These are phyloP conservation scores for Encarsia formosa DNA, from an alignment of 2,888 invertebrate species.

Conservation along the genomic window DNA sequence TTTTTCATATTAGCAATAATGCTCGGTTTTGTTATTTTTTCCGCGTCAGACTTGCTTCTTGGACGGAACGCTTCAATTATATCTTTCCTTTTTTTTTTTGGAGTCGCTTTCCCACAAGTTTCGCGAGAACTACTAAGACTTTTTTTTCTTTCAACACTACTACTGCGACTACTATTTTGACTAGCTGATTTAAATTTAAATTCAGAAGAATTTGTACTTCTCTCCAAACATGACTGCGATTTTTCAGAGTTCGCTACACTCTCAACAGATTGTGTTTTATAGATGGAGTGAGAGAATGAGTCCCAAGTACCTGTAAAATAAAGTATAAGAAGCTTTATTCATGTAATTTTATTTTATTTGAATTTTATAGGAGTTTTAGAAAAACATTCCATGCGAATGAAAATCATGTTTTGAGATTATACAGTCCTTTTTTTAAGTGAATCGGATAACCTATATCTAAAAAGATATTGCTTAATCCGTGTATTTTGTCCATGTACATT, in stretches of 20 bases:
- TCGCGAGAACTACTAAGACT: too few relatives aligned
- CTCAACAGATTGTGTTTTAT: conserved; percentile 36
- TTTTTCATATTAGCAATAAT: conserved; percentile 84
- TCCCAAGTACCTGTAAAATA: conserved; percentile 50
- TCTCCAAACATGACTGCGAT: too few relatives aligned
- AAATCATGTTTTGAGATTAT: too few relatives aligned
- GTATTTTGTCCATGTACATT: too few relatives aligned
- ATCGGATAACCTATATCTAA: too few relatives aligned
- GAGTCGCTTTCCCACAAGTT: too few relatives aligned
- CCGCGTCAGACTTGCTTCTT: conserved; percentile 72
- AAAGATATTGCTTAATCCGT: too few relatives aligned
- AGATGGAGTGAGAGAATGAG: conserved; percentile 43
- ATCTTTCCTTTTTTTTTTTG: conserved; percentile 55
- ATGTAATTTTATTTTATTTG: too few relatives aligned
- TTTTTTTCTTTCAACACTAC: conserved; percentile 44
- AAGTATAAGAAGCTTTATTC: too few relatives aligned
- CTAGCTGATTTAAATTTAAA: conserved; percentile 52
- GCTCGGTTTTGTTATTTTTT: conserved; percentile 58
- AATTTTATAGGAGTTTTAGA: too few relatives aligned
- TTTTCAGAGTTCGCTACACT: conserved; percentile 46
- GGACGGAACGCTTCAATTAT: conserved; percentile 78
- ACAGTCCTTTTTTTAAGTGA: too few relatives aligned
- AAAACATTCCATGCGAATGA: too few relatives aligned
- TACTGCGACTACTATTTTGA: conserved; percentile 46
- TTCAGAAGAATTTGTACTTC: conserved; percentile 42